A percentile compares a stretch with the other conserved stretches of the same genome.
phyloP scores from a whole-genome alignment of 2,113 vertebrate species.

The Heptranchias perlo region DNA sequence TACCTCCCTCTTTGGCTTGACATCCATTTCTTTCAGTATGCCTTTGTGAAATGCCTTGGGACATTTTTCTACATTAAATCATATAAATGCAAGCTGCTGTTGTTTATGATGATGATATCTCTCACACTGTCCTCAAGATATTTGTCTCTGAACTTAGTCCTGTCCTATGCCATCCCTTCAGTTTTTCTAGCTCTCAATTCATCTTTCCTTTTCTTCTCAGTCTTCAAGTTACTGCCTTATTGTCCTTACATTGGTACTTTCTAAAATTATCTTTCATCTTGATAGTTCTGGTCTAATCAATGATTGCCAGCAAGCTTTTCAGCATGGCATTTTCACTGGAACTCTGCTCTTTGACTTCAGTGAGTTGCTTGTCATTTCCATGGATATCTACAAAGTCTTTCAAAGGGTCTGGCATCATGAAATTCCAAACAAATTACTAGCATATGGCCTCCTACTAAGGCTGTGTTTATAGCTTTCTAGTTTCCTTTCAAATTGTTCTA shows the following conservation, averaged over 20 bases:
- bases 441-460: background rate
- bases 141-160: background rate
- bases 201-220: background rate
- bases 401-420: background rate
- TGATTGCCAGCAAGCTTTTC: background rate
- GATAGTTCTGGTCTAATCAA: background rate
- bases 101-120: background rate
- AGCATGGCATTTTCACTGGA: background rate
- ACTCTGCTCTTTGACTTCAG: background rate
- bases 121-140: background rate
- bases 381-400: too few species aligned
- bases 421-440: slow-evolving; percentile 12
- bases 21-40: background rate
- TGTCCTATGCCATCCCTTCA: background rate
- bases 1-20: background rate
- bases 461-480: background rate
- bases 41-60: background rate
- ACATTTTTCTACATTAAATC: background rate
- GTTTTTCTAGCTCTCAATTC: background rate
- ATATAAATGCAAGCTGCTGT: background rate
- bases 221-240: background rate
- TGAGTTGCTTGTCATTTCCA: too few species aligned
- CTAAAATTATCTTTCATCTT: background rate
- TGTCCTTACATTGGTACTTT: background rate
- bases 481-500: slow-evolving; percentile 15